Evolutionary conservation across 1,140 invertebrate genomes (phyloP).

Genomic region (Saccostrea cuccullata): DNA sequence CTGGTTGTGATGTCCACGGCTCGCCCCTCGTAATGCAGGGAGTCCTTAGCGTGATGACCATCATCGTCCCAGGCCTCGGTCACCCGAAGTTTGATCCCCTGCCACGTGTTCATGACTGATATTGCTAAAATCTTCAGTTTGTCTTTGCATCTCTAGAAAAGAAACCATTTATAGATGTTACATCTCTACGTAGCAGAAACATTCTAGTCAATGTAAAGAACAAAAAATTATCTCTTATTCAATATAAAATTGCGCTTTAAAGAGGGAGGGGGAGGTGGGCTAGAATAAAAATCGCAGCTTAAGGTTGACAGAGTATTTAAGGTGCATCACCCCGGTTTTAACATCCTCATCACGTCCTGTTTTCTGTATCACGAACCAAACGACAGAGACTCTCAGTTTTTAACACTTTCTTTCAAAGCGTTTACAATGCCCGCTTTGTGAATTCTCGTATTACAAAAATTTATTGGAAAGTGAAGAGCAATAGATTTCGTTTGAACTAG

Average conservation of each 20-base stretch:
- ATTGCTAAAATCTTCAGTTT: constrained; percentile 96
- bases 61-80: constrained; percentile 97
- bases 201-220: not conserved
- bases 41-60: constrained; percentile 86
- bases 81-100: constrained; percentile 92
- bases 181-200: not conserved
- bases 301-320: not conserved
- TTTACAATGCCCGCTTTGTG: not conserved
- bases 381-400: not conserved
- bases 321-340: not conserved
- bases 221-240: no score
- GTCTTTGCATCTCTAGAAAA: constrained; percentile 94
- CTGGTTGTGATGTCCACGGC: constrained; percentile 97
- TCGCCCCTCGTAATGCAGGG: constrained; percentile 96
- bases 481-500: constrained; percentile 28
- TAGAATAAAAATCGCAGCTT: not conserved
- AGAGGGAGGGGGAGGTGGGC: not conserved
- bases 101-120: constrained; percentile 99
- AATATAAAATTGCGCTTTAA: no score
- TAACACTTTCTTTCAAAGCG: not conserved
- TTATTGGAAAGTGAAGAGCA: constrained; percentile 37
- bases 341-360: not conserved
- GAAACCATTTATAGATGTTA: constrained; percentile 21
- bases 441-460: constrained; percentile 33
- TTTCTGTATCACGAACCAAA: not conserved